Percentiles rank a stretch among this genome's conserved stretches.
Conservation (phyloP, 2,888 invertebrate species). For the Pelosia muscerda region DNA sequence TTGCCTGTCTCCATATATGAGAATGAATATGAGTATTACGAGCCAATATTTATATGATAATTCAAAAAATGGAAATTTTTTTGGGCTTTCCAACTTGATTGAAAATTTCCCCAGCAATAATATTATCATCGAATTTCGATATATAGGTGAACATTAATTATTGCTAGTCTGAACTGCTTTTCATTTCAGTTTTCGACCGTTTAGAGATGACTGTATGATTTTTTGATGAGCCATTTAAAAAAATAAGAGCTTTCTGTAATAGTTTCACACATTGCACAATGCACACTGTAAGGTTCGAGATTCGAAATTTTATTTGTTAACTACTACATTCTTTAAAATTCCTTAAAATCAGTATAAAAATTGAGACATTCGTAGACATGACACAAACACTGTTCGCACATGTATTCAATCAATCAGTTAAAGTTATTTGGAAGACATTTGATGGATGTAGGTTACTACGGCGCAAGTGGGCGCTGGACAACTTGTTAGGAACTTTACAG, state of each 20-base stretch:
- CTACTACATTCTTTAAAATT: neutral
- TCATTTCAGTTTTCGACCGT: no score
- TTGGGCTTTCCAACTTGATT: no score
- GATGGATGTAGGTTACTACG: slow-evolving; percentile 28
- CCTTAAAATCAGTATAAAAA: neutral
- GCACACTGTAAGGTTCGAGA: no score
- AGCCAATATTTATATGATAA: no score
- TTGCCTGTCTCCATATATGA: neutral
- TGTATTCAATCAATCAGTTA: slow-evolving; percentile 7
- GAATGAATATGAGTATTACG: no score
- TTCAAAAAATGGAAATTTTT: no score
- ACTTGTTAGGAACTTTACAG: slow-evolving; percentile 37
- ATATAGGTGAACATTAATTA: neutral
- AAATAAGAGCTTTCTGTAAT: no score
- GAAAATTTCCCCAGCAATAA: neutral
- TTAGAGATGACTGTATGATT: no score
- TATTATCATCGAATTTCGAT: neutral
- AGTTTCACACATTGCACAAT: no score
- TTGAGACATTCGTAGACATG: neutral
- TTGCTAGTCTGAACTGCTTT: no score
- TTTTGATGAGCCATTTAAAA: no score
- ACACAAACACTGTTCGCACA: neutral
- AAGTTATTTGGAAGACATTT: slow-evolving; percentile 10
- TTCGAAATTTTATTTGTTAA: no score
- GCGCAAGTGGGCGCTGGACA: slow-evolving; percentile 39